A percentile compares a stretch with the other conserved stretches of the same genome.
phyloP scores from a whole-genome alignment of 2,113 vertebrate genomes.

The Sceloporus undulatus region DNA sequence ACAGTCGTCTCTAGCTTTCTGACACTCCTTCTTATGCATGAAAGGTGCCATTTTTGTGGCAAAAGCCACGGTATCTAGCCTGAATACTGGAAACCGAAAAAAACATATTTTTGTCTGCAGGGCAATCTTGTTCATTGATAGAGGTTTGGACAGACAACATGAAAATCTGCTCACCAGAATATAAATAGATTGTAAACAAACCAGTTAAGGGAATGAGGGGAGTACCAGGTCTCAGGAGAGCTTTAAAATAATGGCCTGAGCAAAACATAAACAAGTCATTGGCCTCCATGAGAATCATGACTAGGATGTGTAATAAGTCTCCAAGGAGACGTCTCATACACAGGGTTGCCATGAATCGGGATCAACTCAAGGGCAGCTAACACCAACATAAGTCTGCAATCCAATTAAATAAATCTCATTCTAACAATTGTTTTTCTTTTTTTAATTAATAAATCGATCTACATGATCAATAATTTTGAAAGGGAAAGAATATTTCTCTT shows the following conservation, averaged over 20 bases:
- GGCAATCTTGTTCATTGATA: slow-evolving; percentile 20
- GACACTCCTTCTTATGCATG: no score
- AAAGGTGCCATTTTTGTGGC: neutral
- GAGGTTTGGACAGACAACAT: slow-evolving; percentile 16
- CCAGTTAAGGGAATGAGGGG: neutral
- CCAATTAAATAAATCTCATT: slow-evolving; percentile 7
- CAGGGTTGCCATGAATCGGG: no score
- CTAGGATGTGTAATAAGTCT: neutral
- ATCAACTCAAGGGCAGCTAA: no score
- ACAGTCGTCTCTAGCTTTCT: no score
- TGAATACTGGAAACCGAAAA: neutral
- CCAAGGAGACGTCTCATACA: no score
- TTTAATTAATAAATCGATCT: neutral
- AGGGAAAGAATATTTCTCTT: neutral
- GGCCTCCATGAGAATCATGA: neutral
- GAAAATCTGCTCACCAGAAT: slow-evolving; percentile 6
- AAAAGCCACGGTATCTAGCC: neutral
- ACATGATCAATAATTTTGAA: neutral
- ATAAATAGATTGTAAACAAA: slow-evolving; percentile 16
- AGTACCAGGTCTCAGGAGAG: neutral
- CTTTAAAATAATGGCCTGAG: neutral
- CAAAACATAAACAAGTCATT: slow-evolving; percentile 10
- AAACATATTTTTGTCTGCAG: slow-evolving; percentile 8
- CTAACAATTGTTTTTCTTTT: neutral
- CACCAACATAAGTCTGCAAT: neutral